A percentile compares a stretch with the other conserved stretches of the same genome.
These are phyloP conservation scores for Apamea sordens DNA, from an alignment of 2,888 invertebrate genomes.

Conservation along the genomic window DNA sequence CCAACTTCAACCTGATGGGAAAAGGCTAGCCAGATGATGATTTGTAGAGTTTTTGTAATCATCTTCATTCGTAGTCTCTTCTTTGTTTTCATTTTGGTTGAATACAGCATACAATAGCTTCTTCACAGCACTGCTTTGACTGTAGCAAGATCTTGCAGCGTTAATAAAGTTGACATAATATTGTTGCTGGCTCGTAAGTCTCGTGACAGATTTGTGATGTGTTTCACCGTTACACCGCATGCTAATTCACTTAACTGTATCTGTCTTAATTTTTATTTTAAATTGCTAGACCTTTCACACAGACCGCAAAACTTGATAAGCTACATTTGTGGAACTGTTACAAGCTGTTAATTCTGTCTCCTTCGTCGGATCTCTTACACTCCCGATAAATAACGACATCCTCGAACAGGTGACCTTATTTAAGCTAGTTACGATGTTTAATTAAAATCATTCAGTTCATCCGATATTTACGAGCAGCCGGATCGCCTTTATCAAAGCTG, in stretches of 20 bases:
- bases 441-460: constrained; percentile 49
- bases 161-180: constrained; percentile 76
- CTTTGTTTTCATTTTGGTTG: not conserved
- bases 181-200: constrained; percentile 68
- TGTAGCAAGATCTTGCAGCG: constrained; percentile 48
- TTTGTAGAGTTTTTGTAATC: not conserved
- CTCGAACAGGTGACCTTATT: constrained; percentile 43
- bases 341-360: constrained; percentile 14
- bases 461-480: constrained; percentile 38
- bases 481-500: constrained; percentile 53
- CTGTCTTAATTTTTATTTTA: constrained; percentile 58
- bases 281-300: constrained; percentile 54
- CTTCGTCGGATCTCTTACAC: constrained; percentile 9
- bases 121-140: constrained; percentile 9
- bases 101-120: constrained; percentile 2
- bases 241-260: constrained; percentile 73
- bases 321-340: constrained; percentile 47
- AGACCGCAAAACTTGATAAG: constrained; percentile 49
- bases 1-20: not conserved
- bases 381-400: constrained; percentile 37
- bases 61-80: not conserved
- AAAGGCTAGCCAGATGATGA: not conserved
- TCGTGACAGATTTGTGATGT: constrained; percentile 74
- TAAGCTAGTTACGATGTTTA: constrained; percentile 30
- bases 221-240: constrained; percentile 73